Conservation (phyloP, 2,888 invertebrate genomes). For the Pachydiplax longipennis region DNA sequence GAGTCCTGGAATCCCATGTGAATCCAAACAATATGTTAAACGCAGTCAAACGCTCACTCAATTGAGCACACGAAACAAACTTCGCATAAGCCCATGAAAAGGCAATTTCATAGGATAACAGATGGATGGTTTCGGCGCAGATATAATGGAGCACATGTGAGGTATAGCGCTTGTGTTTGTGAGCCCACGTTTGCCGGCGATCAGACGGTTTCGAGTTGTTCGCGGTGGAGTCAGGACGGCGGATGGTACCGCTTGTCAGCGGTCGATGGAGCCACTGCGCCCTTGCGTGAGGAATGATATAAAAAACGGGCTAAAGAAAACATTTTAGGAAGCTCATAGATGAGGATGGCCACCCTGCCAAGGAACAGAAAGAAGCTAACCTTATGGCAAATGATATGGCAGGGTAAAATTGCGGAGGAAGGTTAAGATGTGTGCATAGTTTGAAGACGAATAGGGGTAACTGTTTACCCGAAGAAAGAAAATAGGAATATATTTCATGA, state of each 20-base stretch:
- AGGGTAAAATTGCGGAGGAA: neutral
- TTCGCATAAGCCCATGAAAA: no score
- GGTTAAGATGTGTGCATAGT: neutral
- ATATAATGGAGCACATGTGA: neutral
- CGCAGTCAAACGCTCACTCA: no score
- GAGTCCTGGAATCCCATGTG: no score
- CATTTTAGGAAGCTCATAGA: no score
- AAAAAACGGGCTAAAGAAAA: neutral
- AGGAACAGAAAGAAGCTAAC: neutral
- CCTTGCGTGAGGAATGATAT: neutral
- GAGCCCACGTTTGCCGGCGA: neutral
- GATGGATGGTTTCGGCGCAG: neutral
- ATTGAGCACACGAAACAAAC: no score
- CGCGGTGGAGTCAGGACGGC: neutral
- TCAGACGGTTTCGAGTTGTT: neutral
- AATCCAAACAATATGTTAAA: no score
- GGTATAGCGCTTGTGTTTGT: neutral
- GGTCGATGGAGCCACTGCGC: slow-evolving; percentile 2
- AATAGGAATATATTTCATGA: neutral
- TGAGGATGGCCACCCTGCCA: no score
- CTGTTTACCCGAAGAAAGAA: neutral
- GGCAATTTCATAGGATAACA: neutral
- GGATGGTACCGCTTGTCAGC: neutral
- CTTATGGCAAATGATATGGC: neutral
- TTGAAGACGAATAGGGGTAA: neutral